Evolutionary conservation across 2,888 invertebrate species (phyloP), one percentile per base, ranked within the genome.

Genomic region (Lycophotia porphyrea): DNA sequence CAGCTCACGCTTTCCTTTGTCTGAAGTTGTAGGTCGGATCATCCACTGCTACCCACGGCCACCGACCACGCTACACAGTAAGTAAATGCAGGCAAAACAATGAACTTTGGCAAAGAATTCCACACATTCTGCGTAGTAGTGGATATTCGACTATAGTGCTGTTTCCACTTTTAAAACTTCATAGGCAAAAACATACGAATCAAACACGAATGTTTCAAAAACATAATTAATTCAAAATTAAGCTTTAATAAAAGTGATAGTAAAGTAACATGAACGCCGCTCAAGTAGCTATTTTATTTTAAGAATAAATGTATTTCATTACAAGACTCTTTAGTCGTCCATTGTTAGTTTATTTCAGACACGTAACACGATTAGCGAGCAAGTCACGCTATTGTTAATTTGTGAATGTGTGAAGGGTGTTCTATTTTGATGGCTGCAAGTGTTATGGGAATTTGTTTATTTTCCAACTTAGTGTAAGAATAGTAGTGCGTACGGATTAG

Each of bases 371-470:
- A 55, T 69, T 61, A 79, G 47, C 15, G 24, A 42, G 60, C 55
- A 27, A n/a, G 80, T 84, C 80, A 80, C 80, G 84, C 7, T 67
- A 36, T 61, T 65, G 65, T 49, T 65, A 39, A 44, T 36, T 65
- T 64, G 27, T 79, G 39, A 80, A 55, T 47, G 39, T 60, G 58
- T 80, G 70, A 71, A 82, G n/a, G 31, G n/a, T 18, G 58, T 67
- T 66, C 24, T 36, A 55, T 8, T 67, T 55, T 77, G 34, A 55
- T 44, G 63, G 13, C 44, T 63, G 15, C 31, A 36, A 39, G 39
- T 47, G 18, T 42, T n/a, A n/a, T 42, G 42, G 15, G 2, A 24
- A 27, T 2, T 49, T 31, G 39, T n/a, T 36, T 52, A 21, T 15
- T n/a, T 68, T 58, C 31, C 47, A 21, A 39, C 34, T n/a, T 18